Conservation (phyloP, 1,140 invertebrate genomes). For the Neomicropteryx cornuta region DNA sequence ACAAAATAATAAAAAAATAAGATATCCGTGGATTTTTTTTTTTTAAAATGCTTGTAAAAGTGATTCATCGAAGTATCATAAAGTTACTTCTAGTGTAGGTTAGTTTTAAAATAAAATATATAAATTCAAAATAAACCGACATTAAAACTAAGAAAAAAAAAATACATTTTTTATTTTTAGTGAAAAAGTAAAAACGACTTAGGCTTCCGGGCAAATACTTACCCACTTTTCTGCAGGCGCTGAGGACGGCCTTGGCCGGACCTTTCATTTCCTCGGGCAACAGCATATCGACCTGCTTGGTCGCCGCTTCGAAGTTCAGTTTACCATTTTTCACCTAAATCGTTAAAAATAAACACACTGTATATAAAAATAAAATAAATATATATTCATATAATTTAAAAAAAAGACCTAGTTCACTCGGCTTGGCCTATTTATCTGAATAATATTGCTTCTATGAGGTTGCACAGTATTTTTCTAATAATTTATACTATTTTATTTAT, state of each 20-base stretch:
- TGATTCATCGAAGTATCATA: too few species aligned
- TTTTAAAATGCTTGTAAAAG: too few species aligned
- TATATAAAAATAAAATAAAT: slow-evolving; percentile 1
- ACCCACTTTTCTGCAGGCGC: slow-evolving; percentile 32
- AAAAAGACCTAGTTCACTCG: neutral
- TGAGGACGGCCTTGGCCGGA: slow-evolving; percentile 27
- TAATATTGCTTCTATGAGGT: neutral
- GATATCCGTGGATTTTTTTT: too few species aligned
- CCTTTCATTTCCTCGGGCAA: slow-evolving; percentile 36
- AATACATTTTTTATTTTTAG: neutral
- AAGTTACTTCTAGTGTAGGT: too few species aligned
- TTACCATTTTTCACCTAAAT: slow-evolving; percentile 39
- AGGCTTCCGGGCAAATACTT: slow-evolving; percentile 21
- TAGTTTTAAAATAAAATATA: neutral
- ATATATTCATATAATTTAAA: neutral
- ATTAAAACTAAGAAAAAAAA: neutral
- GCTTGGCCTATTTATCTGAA: neutral
- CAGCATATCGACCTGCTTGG: slow-evolving; percentile 34
- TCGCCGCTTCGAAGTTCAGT: slow-evolving; percentile 32
- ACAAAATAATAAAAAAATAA: too few species aligned
- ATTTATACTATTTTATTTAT: neutral
- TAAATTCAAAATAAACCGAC: slow-evolving; percentile 2
- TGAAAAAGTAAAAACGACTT: neutral
- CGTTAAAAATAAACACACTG: slow-evolving; percentile 10
- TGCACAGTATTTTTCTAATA: neutral